These are phyloP conservation scores for Plagodis pulveraria DNA, from an alignment of 2,888 invertebrate species.

Conservation along the genomic window DNA sequence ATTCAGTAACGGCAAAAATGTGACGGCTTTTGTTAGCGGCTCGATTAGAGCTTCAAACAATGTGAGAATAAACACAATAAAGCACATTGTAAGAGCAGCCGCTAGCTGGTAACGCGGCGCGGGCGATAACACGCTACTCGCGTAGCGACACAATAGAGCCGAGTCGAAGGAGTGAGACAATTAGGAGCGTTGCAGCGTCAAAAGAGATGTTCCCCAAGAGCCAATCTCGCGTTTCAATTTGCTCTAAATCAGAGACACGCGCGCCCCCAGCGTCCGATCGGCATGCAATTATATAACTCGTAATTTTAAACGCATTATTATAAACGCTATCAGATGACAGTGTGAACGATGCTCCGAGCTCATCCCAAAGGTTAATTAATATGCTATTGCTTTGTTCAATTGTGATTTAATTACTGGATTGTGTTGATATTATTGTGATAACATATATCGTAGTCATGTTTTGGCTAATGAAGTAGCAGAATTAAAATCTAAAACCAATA, in stretches of 20 bases:
- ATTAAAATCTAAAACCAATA: not conserved
- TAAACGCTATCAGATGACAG: conserved; percentile 55
- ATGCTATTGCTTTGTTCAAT: conserved; percentile 41
- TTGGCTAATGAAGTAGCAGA: conserved; percentile 8
- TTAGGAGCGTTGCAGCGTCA: conserved; percentile 77
- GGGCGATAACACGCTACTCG: conserved; percentile 48
- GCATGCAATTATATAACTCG: conserved; percentile 54
- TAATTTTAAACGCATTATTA: conserved; percentile 58
- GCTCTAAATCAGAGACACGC: conserved; percentile 74
- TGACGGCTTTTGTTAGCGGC: conserved; percentile 29
- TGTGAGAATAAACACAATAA: conserved; percentile 46
- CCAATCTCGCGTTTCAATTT: conserved; percentile 80
- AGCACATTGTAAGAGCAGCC: conserved; percentile 41
- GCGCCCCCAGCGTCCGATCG: conserved; percentile 45
- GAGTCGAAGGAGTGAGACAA: conserved; percentile 70
- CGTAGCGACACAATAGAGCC: conserved; percentile 59
- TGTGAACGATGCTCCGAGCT: conserved; percentile 46
- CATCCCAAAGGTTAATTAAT: conserved; percentile 49
- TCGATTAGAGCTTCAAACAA: conserved; percentile 31
- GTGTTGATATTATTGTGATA: conserved; percentile 32
- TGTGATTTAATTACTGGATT: conserved; percentile 51
- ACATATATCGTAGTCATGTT: conserved; percentile 18
- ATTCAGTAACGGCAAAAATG: conserved; percentile 18
- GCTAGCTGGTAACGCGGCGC: conserved; percentile 35
- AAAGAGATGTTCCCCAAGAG: conserved; percentile 75